Percentiles rank a stretch among this genome's conserved stretches.
phyloP scores from a whole-genome alignment of 2,888 invertebrate species.

The Capitulum mitella region DNA sequence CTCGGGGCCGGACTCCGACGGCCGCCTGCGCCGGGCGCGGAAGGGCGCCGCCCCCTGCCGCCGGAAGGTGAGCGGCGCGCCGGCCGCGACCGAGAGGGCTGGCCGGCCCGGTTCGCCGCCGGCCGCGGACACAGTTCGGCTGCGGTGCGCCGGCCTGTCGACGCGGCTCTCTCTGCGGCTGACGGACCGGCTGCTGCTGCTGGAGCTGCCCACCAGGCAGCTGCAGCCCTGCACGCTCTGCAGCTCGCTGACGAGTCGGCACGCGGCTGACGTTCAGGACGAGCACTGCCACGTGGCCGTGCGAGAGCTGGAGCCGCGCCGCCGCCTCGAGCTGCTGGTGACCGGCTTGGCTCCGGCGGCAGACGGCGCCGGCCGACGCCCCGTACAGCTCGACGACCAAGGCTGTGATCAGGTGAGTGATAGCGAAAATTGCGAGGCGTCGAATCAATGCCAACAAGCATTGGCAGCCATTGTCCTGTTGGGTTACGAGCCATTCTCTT shows the following conservation, averaged over 20 bases:
- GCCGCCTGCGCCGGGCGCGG: not conserved
- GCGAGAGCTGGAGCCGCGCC: not conserved
- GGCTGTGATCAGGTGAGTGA: not conserved
- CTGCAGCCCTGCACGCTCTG: not conserved
- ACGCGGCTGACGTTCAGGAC: not conserved
- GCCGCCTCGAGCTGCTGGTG: not conserved
- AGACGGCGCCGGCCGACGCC: not conserved
- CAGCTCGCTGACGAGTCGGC: not conserved
- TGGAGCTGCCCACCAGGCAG: not conserved
- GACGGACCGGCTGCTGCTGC: not conserved
- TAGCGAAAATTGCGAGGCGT: too few species aligned
- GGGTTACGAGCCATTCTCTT: too few species aligned
- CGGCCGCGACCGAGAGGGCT: not conserved
- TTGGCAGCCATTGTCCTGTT: too few species aligned
- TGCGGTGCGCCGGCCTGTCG: not conserved
- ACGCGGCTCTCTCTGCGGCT: not conserved
- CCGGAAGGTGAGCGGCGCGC: not conserved
- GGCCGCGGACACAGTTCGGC: not conserved
- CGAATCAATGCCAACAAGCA: too few species aligned
- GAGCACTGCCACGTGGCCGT: not conserved
- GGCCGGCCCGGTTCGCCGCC: not conserved
- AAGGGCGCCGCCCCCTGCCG: not conserved
- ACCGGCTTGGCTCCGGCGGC: not conserved
- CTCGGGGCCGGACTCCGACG: not conserved
- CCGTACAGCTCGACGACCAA: not conserved